A percentile compares a stretch with the other conserved stretches of the same genome.
Evolutionary conservation across 2,797 vertebrate genomes (phyloP).

Genomic region (Siniperca obscura): DNA sequence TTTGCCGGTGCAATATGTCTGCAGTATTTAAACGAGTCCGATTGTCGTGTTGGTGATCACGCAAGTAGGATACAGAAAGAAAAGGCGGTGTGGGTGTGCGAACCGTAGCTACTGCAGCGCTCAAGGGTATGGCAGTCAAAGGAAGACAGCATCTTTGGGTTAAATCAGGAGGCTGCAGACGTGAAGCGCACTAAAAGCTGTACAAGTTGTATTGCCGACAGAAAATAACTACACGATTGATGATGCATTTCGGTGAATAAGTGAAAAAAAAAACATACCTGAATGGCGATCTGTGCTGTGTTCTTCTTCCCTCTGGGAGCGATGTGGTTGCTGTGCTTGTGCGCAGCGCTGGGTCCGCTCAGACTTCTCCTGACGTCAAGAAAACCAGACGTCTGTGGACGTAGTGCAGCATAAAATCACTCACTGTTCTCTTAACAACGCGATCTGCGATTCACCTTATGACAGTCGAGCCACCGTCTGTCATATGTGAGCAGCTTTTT

Average conservation of each 20-base stretch:
- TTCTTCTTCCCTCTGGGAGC: slow-evolving; percentile 73
- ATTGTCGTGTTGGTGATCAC: slow-evolving; percentile 19
- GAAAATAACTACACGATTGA: background rate
- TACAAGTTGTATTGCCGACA: background rate
- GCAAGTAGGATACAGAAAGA: slow-evolving; percentile 24
- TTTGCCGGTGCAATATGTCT: slow-evolving; percentile 9
- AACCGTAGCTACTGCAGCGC: slow-evolving; percentile 63
- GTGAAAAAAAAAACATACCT: slow-evolving; percentile 64
- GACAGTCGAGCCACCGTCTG: slow-evolving; percentile 36
- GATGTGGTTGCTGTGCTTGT: slow-evolving; percentile 75
- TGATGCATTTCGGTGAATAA: background rate
- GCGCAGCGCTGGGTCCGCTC: slow-evolving; percentile 76
- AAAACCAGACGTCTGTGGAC: slow-evolving; percentile 73
- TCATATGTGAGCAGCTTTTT: slow-evolving; percentile 31
- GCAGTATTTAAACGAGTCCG: background rate
- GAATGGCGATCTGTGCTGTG: slow-evolving; percentile 71
- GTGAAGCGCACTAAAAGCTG: slow-evolving; percentile 22
- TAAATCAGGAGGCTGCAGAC: slow-evolving; percentile 56
- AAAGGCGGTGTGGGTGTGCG: slow-evolving; percentile 59
- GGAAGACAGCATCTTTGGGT: slow-evolving; percentile 59
- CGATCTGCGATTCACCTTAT: slow-evolving; percentile 50
- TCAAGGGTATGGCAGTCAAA: slow-evolving; percentile 77
- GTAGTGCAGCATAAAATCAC: slow-evolving; percentile 75
- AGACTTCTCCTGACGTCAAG: slow-evolving; percentile 83
- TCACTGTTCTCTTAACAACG: slow-evolving; percentile 57